phyloP scores from a whole-genome alignment of 2,888 invertebrate species.

The Dryobota labecula region DNA sequence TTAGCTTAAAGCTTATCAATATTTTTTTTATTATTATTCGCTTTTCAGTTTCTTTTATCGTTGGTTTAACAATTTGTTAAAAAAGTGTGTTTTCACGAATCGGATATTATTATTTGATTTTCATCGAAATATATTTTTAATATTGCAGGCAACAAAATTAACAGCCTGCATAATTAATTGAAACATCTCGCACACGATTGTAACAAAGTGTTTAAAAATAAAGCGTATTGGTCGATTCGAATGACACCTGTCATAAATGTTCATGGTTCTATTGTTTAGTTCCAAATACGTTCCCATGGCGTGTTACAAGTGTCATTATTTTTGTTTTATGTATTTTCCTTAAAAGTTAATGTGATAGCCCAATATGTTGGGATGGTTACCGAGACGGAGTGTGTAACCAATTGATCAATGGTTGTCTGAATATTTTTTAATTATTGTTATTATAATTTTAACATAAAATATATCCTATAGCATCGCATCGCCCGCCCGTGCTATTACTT shows the following conservation, averaged over 20 bases:
- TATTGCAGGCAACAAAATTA: not conserved
- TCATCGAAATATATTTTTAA: not conserved
- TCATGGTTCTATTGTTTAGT: slow-evolving; percentile 25
- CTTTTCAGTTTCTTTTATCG: too few relatives aligned
- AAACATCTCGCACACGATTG: not conserved
- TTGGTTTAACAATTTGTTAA: too few relatives aligned
- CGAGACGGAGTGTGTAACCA: too few relatives aligned
- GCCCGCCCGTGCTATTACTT: too few relatives aligned
- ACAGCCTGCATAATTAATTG: not conserved
- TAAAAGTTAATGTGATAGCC: not conserved
- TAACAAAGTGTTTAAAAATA: slow-evolving; percentile 16
- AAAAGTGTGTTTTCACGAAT: not conserved
- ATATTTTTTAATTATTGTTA: too few relatives aligned
- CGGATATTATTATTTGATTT: not conserved
- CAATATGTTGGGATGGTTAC: too few relatives aligned
- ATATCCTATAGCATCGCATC: too few relatives aligned
- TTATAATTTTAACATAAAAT: too few relatives aligned
- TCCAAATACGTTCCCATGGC: slow-evolving; percentile 23
- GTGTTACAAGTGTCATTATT: slow-evolving; percentile 21
- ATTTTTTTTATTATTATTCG: too few relatives aligned
- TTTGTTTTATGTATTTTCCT: slow-evolving; percentile 16
- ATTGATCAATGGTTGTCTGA: too few relatives aligned
- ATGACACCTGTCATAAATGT: slow-evolving; percentile 26
- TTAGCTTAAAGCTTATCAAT: too few relatives aligned
- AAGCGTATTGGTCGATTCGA: slow-evolving; percentile 8